phyloP scores from a whole-genome alignment of 2,888 invertebrate species.

The Eristalinus sepulchralis region DNA sequence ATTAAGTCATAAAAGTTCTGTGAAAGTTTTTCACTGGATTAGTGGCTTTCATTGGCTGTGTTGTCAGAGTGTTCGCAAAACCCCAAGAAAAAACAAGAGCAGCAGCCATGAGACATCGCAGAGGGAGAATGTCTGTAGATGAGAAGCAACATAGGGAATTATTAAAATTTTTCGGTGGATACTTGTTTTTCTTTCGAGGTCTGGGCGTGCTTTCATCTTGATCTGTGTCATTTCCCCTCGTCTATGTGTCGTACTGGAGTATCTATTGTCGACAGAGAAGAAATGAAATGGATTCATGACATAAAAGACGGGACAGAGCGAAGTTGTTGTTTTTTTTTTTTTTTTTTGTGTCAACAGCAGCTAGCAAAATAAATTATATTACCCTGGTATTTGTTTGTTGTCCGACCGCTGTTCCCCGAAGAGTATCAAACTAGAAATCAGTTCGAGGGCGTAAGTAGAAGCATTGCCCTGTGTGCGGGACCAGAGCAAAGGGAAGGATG shows the following conservation, averaged over 20 bases:
- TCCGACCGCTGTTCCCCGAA: constrained; percentile 31
- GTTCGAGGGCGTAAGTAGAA: constrained; percentile 1
- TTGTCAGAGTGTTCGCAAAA: constrained; percentile 15
- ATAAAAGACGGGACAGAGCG: constrained; percentile 49
- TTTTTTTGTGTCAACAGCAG: constrained; percentile 43
- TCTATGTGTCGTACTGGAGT: background rate
- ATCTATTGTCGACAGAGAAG: constrained; percentile 31
- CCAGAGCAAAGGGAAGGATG: constrained; percentile 33
- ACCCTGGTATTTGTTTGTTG: constrained; percentile 57
- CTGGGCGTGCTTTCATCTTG: constrained; percentile 35
- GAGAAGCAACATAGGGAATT: constrained; percentile 54
- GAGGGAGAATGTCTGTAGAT: constrained; percentile 30
- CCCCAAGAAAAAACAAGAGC: background rate
- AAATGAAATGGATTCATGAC: constrained; percentile 65
- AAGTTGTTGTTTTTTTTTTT: too few relatives aligned
- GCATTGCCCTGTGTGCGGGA: background rate
- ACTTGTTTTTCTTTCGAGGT: constrained; percentile 14
- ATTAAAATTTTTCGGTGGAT: constrained; percentile 61
- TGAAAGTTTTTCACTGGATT: constrained; percentile 69
- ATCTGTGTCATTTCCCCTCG: constrained; percentile 47
- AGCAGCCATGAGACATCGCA: background rate
- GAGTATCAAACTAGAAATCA: constrained; percentile 66
- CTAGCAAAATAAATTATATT: constrained; percentile 65
- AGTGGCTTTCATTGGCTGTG: constrained; percentile 53
- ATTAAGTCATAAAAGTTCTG: constrained; percentile 69